phyloP scores from a whole-genome alignment of 2,888 invertebrate species.

The Archaeoteleia sp. region DNA sequence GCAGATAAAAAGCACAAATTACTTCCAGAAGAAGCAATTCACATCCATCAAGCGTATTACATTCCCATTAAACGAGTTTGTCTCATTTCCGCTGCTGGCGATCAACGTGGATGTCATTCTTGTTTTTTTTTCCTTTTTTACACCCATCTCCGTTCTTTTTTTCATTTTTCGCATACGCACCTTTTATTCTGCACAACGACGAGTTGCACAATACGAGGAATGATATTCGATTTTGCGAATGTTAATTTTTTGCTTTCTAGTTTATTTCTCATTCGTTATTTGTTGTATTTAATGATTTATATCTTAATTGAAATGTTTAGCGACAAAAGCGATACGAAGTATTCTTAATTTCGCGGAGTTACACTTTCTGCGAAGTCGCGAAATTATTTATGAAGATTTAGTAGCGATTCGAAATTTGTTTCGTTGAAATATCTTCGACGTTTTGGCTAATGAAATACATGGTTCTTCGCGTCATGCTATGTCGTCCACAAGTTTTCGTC shows the following conservation, averaged over 20 bases:
- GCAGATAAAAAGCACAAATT: constrained; percentile 57
- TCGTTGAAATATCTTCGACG: constrained; percentile 3
- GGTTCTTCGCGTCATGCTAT: constrained; percentile 1
- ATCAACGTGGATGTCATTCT: constrained; percentile 30
- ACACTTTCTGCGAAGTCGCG: too few relatives aligned
- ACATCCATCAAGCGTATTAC: constrained; percentile 57
- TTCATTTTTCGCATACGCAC: neutral
- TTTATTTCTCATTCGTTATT: too few relatives aligned
- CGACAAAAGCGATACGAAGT: too few relatives aligned
- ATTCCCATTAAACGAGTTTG: constrained; percentile 55
- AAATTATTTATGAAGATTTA: too few relatives aligned
- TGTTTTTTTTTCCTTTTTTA: constrained; percentile 17
- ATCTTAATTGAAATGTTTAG: too few relatives aligned
- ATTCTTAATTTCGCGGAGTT: too few relatives aligned
- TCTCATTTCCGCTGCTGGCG: constrained; percentile 42
- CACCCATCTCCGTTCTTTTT: constrained; percentile 30
- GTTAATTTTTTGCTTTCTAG: neutral
- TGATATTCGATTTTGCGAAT: neutral
- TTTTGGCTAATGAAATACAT: neutral
- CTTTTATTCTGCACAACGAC: neutral
- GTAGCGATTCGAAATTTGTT: neutral
- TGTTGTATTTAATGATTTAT: too few relatives aligned
- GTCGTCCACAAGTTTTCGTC: constrained; percentile 1
- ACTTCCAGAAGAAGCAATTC: constrained; percentile 56
- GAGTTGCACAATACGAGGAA: constrained; percentile 1